A percentile compares a stretch with the other conserved stretches of the same genome.
phyloP scores from a whole-genome alignment of 1,140 invertebrate genomes.

The Macrostomum lignano region DNA sequence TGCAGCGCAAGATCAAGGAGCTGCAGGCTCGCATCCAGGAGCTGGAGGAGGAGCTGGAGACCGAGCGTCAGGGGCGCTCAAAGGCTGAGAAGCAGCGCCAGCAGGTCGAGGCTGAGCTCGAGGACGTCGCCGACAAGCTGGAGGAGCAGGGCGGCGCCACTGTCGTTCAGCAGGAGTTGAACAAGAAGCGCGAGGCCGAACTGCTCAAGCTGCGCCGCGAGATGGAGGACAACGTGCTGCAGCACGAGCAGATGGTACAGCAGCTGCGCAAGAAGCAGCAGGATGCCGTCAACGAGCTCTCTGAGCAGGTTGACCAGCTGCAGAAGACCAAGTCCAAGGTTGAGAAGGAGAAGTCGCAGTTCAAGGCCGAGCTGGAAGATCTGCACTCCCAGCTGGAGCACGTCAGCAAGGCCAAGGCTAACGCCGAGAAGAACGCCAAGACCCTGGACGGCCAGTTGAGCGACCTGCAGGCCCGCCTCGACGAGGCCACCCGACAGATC shows the following conservation, averaged over 20 bases:
- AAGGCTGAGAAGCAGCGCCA: constrained; percentile 16
- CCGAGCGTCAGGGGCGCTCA: constrained; percentile 58
- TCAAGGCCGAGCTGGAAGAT: constrained; percentile 73
- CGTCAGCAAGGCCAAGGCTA: constrained; percentile 71
- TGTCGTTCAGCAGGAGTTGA: constrained; percentile 72
- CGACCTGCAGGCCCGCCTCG: constrained; percentile 71
- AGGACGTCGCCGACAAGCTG: constrained; percentile 53
- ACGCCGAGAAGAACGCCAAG: constrained; percentile 74
- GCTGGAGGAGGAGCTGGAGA: constrained; percentile 83
- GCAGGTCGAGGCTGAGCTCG: constrained; percentile 4
- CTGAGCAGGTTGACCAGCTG: constrained; percentile 90
- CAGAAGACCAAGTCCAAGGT: constrained; percentile 96
- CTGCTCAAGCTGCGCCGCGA: constrained; percentile 85
- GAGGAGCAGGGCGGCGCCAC: constrained; percentile 96
- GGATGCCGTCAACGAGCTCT: constrained; percentile 70
- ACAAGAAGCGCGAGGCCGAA: constrained; percentile 96
- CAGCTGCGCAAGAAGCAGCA: constrained; percentile 96
- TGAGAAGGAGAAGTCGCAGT: constrained; percentile 75
- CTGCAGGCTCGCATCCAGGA: constrained; percentile 51
- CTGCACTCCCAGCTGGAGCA: constrained; percentile 48
- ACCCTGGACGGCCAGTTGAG: constrained; percentile 70
- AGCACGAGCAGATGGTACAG: constrained; percentile 74
- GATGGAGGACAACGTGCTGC: constrained; percentile 86
- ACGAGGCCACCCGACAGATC: constrained; percentile 41
- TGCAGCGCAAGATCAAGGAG: constrained; percentile 95